phyloP scores from a whole-genome alignment of 2,888 invertebrate genomes.

The Entomobrya multifasciata region DNA sequence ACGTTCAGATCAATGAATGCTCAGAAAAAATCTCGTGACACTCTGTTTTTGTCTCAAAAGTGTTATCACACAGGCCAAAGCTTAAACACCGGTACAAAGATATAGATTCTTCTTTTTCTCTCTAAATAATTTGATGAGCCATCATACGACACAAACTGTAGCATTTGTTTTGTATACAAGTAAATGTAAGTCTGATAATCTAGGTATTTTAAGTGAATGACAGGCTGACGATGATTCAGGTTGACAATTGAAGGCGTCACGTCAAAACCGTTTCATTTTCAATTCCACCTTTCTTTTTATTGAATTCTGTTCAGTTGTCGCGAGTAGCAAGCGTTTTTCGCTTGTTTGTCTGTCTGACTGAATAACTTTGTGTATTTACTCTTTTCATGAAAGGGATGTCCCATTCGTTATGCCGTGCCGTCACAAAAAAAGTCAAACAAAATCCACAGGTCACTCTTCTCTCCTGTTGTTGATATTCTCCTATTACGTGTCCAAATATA shows the following conservation, averaged over 20 bases:
- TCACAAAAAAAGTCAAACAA: constrained; percentile 71
- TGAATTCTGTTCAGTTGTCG: constrained; percentile 46
- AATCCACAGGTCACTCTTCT: constrained; percentile 71
- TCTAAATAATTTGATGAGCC: too few species aligned
- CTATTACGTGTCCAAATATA: constrained; percentile 67
- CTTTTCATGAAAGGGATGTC: constrained; percentile 66
- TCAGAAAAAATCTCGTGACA: constrained; percentile 55
- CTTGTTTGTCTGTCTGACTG: constrained; percentile 27
- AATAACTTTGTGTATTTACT: not conserved
- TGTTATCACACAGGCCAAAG: constrained; percentile 7
- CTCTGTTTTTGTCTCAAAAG: constrained; percentile 40
- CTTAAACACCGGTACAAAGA: not conserved
- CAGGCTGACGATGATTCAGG: constrained; percentile 57
- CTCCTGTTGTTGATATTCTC: constrained; percentile 60
- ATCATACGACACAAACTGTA: not conserved
- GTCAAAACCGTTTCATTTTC: constrained; percentile 71
- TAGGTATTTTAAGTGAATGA: constrained; percentile 29
- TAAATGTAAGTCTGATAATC: not conserved
- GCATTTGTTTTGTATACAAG: not conserved
- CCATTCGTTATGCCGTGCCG: constrained; percentile 71
- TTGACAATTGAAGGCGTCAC: constrained; percentile 73
- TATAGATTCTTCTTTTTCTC: constrained; percentile 31
- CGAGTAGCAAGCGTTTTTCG: constrained; percentile 28
- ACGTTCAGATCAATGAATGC: constrained; percentile 47
- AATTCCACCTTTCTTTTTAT: constrained; percentile 66